These are phyloP conservation scores for Papilio aristodemus DNA, from an alignment of 1,140 invertebrate genomes.

Conservation along the genomic window DNA sequence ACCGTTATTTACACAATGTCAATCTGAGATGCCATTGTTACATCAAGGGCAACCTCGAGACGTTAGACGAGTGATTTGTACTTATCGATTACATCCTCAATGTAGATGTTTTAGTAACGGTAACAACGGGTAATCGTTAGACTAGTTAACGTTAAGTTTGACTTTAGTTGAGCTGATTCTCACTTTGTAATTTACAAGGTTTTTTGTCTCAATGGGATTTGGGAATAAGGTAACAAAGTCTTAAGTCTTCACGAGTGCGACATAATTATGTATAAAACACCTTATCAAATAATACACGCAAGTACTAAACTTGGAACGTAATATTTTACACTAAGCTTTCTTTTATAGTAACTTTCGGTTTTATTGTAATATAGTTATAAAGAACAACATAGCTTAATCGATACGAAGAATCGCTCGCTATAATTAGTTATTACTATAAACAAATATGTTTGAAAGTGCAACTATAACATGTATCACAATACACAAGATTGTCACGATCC, in stretches of 20 bases:
- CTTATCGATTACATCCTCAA: conserved; percentile 7
- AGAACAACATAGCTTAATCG: too few relatives aligned
- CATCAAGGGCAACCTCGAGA: neutral
- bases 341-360: too few relatives aligned
- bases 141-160: neutral
- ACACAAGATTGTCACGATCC: conserved; percentile 31
- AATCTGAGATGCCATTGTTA: conserved; percentile 10
- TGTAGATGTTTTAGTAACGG: neutral
- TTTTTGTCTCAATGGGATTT: neutral
- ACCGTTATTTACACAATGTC: conserved; percentile 6
- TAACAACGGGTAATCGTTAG: neutral
- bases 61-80: neutral
- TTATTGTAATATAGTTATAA: too few relatives aligned
- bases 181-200: neutral
- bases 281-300: too few relatives aligned
- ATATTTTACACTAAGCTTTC: too few relatives aligned
- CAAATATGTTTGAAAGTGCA: neutral
- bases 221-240: neutral
- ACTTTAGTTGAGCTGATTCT: neutral
- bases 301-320: too few relatives aligned
- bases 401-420: too few relatives aligned
- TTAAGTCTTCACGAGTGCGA: too few relatives aligned
- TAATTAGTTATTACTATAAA: neutral
- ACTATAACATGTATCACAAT: conserved; percentile 17
- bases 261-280: too few relatives aligned